Conservation (phyloP, 1,140 invertebrate species). For the Gonatopus flavifemur region DNA sequence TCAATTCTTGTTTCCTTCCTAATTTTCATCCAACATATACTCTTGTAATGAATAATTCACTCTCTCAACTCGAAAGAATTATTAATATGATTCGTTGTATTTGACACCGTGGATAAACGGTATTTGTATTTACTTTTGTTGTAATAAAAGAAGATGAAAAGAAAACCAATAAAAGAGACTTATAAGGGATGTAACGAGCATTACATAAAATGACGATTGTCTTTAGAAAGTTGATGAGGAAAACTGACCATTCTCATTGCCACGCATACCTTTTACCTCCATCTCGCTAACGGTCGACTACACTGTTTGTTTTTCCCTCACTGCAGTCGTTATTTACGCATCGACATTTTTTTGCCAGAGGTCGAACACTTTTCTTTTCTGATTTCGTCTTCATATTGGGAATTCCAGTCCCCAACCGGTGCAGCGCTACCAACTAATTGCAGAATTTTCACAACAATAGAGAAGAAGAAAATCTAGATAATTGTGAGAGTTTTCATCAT, state of each 20-base stretch:
- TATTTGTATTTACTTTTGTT: constrained; percentile 55
- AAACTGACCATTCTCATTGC: too few species aligned
- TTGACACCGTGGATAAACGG: too few species aligned
- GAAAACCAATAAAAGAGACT: background rate
- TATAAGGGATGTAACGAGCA: constrained; percentile 44
- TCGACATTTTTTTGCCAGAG: constrained; percentile 16
- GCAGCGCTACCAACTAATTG: too few species aligned
- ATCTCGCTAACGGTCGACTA: constrained; percentile 9
- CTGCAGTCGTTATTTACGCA: background rate
- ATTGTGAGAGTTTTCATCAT: too few species aligned
- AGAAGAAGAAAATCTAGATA: too few species aligned
- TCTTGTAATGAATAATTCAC: background rate
- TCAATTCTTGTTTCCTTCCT: constrained; percentile 1
- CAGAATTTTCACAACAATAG: too few species aligned
- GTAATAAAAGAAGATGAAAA: constrained; percentile 40
- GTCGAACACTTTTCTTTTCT: too few species aligned
- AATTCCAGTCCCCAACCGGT: too few species aligned
- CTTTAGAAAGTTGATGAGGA: constrained; percentile 45
- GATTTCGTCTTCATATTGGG: too few species aligned
- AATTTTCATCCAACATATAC: background rate
- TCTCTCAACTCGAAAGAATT: too few species aligned
- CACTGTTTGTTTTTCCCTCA: constrained; percentile 21
- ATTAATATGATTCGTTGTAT: constrained; percentile 15
- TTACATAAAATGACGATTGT: constrained; percentile 53
- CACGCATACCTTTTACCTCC: constrained; percentile 39